Conservation (phyloP, 2,113 vertebrate genomes). For the Chamaetylas fuelleborni region DNA sequence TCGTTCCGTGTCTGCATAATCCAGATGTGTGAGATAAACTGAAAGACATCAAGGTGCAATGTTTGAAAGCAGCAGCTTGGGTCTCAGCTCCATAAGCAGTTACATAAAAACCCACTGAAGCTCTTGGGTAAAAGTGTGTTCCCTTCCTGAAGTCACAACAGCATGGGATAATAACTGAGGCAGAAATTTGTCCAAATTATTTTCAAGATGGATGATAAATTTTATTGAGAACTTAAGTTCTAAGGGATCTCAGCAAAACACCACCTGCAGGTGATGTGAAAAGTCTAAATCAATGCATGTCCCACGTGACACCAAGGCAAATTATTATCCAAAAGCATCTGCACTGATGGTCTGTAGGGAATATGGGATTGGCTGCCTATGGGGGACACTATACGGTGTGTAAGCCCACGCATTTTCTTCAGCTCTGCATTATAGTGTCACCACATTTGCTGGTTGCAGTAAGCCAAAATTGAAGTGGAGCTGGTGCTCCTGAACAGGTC, state of each 20-base stretch:
- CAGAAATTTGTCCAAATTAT: background rate
- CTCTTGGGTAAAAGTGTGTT: background rate
- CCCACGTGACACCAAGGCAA: rapidly evolving
- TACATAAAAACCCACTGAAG: background rate
- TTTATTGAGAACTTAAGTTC: background rate
- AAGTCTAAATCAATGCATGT: background rate
- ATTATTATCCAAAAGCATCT: background rate
- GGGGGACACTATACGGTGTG: no score
- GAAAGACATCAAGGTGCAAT: background rate
- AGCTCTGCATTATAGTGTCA: background rate
- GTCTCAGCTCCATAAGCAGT: background rate
- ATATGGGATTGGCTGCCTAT: background rate
- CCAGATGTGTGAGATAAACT: constrained; percentile 98
- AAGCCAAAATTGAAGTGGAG: background rate
- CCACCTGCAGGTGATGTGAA: rapidly evolving
- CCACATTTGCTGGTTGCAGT: background rate
- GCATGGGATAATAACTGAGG: background rate
- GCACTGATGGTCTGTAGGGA: background rate
- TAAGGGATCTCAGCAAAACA: background rate
- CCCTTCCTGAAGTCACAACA: background rate
- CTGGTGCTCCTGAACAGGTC: background rate
- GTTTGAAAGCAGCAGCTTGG: background rate
- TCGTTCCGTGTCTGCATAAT: constrained; percentile 96
- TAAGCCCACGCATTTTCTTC: background rate
- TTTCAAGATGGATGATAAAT: background rate